Evolutionary conservation across 2,888 invertebrate genomes (phyloP), one percentile per base, ranked within the genome.

Genomic region (Lingula anatina): DNA sequence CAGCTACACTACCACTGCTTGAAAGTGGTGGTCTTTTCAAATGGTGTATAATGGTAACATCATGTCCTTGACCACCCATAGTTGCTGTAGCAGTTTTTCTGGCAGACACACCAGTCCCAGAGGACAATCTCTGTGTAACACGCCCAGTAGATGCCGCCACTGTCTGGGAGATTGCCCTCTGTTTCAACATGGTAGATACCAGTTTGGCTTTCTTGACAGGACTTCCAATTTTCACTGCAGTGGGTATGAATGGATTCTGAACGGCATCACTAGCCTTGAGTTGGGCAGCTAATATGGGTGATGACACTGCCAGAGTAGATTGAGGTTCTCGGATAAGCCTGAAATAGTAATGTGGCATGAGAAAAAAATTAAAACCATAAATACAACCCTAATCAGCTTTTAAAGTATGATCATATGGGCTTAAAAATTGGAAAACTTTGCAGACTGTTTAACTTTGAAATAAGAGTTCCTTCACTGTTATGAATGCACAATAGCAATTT

Each of bases 181-280:
- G 66, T 47, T 65, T 66, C 40, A 71, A 52, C 64, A 70, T 65
- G 18, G 66, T 64, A 2, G 70, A 69, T 21, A 69, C 69, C 18
- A 68, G 59, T 41, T 46, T 51, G 40, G 60, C 44, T 40, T 49
- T 45, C 23, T 44, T 38, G 40, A 5, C 31, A 9, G n/a, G n/a
- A n/a, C n/a, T n/a, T n/a, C n/a, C n/a, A n/a, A n/a, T n/a, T n/a
- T n/a, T n/a, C n/a, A n/a, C n/a, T n/a, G n/a, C n/a, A n/a, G n/a
- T n/a, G n/a, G n/a, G n/a, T n/a, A n/a, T n/a, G n/a, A n/a, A n/a
- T 12, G n/a, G n/a, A 31, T 12, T 31, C 15, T 31, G 9, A 31
- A 15, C 15, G 31, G 31, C 9, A 15, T 9, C 31, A 31, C 31
- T 31, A 31, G 31, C 31, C 31, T 12, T 15, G 15, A 15, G 31